Evolutionary conservation across 2,888 invertebrate species (phyloP), one percentile per base, ranked within the genome.

Genomic region (Lampropteryx suffumata): DNA sequence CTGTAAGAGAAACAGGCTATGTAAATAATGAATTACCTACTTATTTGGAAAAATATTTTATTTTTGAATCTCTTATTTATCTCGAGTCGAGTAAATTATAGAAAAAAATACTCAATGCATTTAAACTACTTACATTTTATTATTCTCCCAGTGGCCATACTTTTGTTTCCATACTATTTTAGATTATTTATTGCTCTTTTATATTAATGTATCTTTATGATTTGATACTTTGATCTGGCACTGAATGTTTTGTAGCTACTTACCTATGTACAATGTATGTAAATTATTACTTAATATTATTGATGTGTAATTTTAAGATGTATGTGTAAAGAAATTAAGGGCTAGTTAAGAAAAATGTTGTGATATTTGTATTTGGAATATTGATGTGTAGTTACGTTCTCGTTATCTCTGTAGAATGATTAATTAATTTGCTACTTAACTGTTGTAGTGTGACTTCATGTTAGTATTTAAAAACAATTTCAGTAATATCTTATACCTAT

Each of bases 291-390:
- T 82, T 81, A 84, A 80, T 17, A 17, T 67, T 81, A 79, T 87
- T 76, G 76, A 82, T 86, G 84, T 86, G 76, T 84, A 84, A 76
- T 58, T 67, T 60, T 85, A 82, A 83, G 80, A 73, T 78, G 29
- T 44, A 84, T 82, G 71, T 89, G 84, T 88, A 88, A 87, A 87
- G 79, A 84, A 73, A 79, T 69, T 82, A 82, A 81, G 76, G 73
- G 67, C 66, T 78, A 73, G 61, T 63, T 87, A 88, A 88, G 86
- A 74, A 76, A 84, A 89, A 88, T 89, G 85, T 87, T 88, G 90
- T 90, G 90, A 90, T 90, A 90, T 89, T 90, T 90, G 90, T 90
- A 90, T 86, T 81, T 90, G 90, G 90, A 90, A 90, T 90, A 90
- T 87, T 88, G 70, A 43, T 48, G 48, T 48, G 79, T 82, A 81